Conservation (phyloP, 2,113 vertebrate genomes). For the Tragelaphus buxtoni region DNA sequence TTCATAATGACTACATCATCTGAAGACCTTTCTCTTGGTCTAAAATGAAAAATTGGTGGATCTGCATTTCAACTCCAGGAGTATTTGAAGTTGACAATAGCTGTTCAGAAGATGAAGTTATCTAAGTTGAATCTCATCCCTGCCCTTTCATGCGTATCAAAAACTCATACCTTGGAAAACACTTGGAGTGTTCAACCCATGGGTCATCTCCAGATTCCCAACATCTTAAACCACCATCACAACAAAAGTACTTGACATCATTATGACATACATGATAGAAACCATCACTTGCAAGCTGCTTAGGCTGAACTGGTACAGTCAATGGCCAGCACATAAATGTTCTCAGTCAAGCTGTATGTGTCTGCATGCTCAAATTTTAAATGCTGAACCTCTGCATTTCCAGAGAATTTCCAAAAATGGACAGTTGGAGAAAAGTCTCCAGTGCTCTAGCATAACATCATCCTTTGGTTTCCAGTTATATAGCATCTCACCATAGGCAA, state of each 20-base stretch:
- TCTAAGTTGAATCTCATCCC: slow-evolving; percentile 93
- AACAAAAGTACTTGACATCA: slow-evolving; percentile 97
- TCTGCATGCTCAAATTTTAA: slow-evolving; percentile 94
- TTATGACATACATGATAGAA: slow-evolving; percentile 97
- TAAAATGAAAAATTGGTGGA: slow-evolving; percentile 83
- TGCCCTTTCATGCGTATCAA: slow-evolving; percentile 92
- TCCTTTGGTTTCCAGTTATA: slow-evolving; percentile 97
- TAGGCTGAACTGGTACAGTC: slow-evolving; percentile 91
- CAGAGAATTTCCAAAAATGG: slow-evolving; percentile 87
- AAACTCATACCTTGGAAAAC: slow-evolving; percentile 98
- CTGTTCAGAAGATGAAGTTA: slow-evolving; percentile 96
- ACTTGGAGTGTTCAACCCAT: slow-evolving; percentile 97
- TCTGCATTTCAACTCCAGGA: not conserved
- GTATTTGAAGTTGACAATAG: slow-evolving; percentile 71
- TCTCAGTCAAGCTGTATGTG: slow-evolving; percentile 87
- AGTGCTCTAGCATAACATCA: slow-evolving; percentile 91
- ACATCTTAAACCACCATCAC: slow-evolving; percentile 95
- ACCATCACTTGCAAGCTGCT: slow-evolving; percentile 93
- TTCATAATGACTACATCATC: slow-evolving; percentile 97
- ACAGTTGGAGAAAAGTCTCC: slow-evolving; percentile 93
- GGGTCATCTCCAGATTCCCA: slow-evolving; percentile 98
- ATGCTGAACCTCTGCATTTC: slow-evolving; percentile 83
- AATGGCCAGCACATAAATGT: slow-evolving; percentile 93
- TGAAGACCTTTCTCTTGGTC: slow-evolving; percentile 86
- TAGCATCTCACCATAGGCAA: slow-evolving; percentile 92